phyloP scores from a whole-genome alignment of 92 coral and sea anemone species.

The Plumapathes pennacea region DNA sequence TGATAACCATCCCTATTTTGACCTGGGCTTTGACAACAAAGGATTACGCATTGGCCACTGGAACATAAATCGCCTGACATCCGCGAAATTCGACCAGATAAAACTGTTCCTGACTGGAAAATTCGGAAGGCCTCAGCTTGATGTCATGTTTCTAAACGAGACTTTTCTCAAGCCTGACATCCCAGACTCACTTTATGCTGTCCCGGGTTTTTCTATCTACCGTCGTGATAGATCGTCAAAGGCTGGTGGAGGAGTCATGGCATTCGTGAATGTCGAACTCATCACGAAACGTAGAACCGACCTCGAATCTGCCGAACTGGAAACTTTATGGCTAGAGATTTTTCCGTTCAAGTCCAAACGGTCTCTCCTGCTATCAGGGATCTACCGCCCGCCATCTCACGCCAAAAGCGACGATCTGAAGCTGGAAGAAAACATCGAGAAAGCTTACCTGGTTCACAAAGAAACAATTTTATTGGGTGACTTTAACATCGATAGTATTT shows the following conservation, averaged over 20 bases:
- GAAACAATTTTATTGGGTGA: constrained; percentile 55
- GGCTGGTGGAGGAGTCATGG: constrained; percentile 41
- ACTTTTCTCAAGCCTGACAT: constrained; percentile 34
- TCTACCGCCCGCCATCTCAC: constrained; percentile 37
- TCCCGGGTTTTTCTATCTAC: constrained; percentile 49
- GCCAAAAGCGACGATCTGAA: constrained; percentile 8
- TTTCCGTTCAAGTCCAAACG: constrained; percentile 54
- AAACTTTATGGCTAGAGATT: constrained; percentile 45
- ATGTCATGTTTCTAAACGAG: constrained; percentile 37
- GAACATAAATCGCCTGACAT: constrained; percentile 54
- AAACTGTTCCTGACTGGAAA: constrained; percentile 41
- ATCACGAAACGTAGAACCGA: constrained; percentile 28
- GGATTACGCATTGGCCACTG: constrained; percentile 54
- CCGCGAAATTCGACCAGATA: constrained; percentile 59
- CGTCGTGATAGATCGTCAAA: constrained; percentile 42
- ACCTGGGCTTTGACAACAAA: constrained; percentile 55
- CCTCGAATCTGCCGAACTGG: constrained; percentile 34
- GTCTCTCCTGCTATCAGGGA: constrained; percentile 28
- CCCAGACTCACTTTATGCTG: constrained; percentile 24
- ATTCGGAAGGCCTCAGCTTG: constrained; percentile 45
- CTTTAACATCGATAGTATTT: constrained; percentile 38
- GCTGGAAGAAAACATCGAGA: constrained; percentile 20
- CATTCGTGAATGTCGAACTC: constrained; percentile 40
- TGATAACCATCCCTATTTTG: constrained; percentile 35
- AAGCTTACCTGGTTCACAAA: constrained; percentile 44